A percentile compares a stretch with the other conserved stretches of the same genome.
phyloP scores from a whole-genome alignment of 2,888 invertebrate species.

The Silvanus unidentatus region DNA sequence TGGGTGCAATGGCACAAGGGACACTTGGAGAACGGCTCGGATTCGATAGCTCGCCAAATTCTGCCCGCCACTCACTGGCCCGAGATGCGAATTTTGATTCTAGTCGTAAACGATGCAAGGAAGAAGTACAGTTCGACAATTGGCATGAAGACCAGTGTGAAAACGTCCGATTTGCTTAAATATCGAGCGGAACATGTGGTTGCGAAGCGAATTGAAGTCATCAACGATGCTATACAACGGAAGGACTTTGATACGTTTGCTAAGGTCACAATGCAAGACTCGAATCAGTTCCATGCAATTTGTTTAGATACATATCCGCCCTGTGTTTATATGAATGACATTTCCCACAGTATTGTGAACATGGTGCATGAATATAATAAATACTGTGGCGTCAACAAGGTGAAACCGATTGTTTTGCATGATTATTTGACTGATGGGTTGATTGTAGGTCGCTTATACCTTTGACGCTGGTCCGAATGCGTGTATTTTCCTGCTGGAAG shows the following conservation, averaged over 20 bases:
- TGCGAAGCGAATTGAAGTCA: slow-evolving; percentile 60
- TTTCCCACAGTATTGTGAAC: slow-evolving; percentile 72
- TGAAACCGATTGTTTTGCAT: too few relatives aligned
- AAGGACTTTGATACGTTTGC: slow-evolving; percentile 81
- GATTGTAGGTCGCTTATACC: slow-evolving; percentile 78
- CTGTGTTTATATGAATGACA: slow-evolving; percentile 85
- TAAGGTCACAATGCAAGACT: slow-evolving; percentile 93
- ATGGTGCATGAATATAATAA: slow-evolving; percentile 81
- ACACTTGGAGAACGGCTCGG: slow-evolving; percentile 53
- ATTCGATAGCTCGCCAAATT: slow-evolving; percentile 73
- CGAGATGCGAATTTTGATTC: slow-evolving; percentile 78
- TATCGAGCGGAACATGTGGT: slow-evolving; percentile 68
- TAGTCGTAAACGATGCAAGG: slow-evolving; percentile 77
- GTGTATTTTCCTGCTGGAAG: slow-evolving; percentile 75
- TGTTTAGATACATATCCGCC: slow-evolving; percentile 93
- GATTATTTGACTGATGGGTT: slow-evolving; percentile 1
- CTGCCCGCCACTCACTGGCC: slow-evolving; percentile 78
- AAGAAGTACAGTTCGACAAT: slow-evolving; percentile 82
- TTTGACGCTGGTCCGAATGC: slow-evolving; percentile 99
- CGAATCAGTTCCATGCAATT: slow-evolving; percentile 94
- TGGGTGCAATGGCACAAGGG: slow-evolving; percentile 87
- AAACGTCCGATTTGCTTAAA: slow-evolving; percentile 77
- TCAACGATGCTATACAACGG: slow-evolving; percentile 54
- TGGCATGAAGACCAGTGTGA: slow-evolving; percentile 78
- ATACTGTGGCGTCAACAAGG: slow-evolving; percentile 56